A percentile compares a stretch with the other conserved stretches of the same genome.
Conservation (phyloP, 2,113 vertebrate species). For the Leucoraja erinaceus region DNA sequence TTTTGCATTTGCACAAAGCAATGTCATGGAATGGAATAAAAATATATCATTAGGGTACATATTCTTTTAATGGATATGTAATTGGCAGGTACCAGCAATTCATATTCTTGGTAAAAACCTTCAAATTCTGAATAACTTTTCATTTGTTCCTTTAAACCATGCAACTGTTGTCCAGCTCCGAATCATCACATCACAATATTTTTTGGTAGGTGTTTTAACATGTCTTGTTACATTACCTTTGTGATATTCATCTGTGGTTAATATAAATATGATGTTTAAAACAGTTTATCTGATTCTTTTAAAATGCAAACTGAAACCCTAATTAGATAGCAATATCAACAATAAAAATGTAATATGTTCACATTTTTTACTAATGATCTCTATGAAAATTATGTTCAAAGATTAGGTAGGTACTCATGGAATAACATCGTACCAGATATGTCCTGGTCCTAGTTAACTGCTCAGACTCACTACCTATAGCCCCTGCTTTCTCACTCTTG, state of each 20-base stretch:
- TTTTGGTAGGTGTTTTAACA: not conserved
- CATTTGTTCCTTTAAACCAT: not conserved
- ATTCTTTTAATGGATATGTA: not conserved
- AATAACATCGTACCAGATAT: too few species aligned
- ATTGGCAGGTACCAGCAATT: not conserved
- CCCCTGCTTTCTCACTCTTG: too few species aligned
- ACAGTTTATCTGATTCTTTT: not conserved
- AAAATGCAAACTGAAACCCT: not conserved
- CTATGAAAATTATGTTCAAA: not conserved
- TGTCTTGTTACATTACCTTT: not conserved
- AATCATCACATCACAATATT: not conserved
- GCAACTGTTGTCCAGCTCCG: not conserved
- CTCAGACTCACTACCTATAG: too few species aligned
- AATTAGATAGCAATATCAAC: not conserved
- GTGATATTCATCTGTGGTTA: not conserved
- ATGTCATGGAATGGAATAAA: not conserved
- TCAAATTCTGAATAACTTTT: not conserved
- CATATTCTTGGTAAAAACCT: not conserved
- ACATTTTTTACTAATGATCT: not conserved
- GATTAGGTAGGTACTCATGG: too few species aligned
- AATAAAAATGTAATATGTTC: not conserved
- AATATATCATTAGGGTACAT: not conserved
- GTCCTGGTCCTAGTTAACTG: too few species aligned
- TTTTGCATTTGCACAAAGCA: not conserved
- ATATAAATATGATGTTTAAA: not conserved